Percentiles rank a stretch among this genome's conserved stretches.
Conservation (phyloP, 2,888 invertebrate genomes). For the Rugalucina vietnamica region DNA sequence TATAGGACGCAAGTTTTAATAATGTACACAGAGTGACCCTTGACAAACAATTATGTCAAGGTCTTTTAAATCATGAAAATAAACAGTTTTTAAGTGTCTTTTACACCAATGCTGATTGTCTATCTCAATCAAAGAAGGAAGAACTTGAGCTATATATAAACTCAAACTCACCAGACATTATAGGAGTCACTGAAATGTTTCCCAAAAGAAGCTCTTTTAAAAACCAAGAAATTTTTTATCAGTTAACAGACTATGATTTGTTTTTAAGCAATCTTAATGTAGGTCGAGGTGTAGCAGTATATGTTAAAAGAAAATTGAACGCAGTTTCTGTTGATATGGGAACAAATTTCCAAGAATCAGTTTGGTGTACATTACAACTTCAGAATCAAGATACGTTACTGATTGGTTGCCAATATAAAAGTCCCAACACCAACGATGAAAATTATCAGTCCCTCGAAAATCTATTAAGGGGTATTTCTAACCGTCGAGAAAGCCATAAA, state of each 20-base stretch:
- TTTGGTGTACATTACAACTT: background rate
- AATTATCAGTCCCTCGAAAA: background rate
- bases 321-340: too few species aligned
- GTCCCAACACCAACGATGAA: conserved; percentile 1
- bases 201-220: background rate
- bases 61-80: background rate
- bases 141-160: background rate
- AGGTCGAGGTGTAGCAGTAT: background rate
- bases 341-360: background rate
- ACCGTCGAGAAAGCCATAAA: background rate
- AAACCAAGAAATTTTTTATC: background rate
- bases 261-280: background rate
- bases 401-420: conserved; percentile 1
- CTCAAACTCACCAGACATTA: background rate
- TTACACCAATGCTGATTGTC: background rate
- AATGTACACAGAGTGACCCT: too few species aligned
- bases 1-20: too few species aligned
- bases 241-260: background rate
- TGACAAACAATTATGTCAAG: too few species aligned
- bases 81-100: background rate
- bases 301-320: background rate
- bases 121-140: background rate
- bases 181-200: background rate
- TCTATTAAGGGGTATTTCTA: background rate
- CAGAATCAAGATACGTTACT: background rate